phyloP scores from a whole-genome alignment of 2,797 vertebrate species.

The Spinibarbus caldwelli region DNA sequence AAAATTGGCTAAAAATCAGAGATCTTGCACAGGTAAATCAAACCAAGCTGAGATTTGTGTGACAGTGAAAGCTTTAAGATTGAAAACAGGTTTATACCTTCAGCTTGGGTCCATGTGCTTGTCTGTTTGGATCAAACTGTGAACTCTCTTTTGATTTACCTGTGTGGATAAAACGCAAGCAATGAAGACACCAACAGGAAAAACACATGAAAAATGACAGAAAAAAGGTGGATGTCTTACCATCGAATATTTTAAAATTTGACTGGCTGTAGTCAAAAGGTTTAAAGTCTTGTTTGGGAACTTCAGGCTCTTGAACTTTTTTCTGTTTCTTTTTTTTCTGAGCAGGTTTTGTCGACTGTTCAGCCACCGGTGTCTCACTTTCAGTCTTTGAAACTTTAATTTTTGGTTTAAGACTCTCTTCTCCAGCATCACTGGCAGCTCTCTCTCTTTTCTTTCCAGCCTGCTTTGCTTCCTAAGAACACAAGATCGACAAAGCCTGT shows the following conservation, averaged over 20 bases:
- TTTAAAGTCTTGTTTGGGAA: constrained; percentile 75
- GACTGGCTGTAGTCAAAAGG: constrained; percentile 94
- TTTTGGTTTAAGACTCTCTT: constrained; percentile 77
- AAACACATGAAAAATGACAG: neutral
- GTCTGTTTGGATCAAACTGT: constrained; percentile 90
- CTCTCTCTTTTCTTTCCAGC: constrained; percentile 78
- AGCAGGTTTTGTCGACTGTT: constrained; percentile 23
- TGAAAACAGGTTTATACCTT: too few species aligned
- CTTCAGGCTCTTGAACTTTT: constrained; percentile 63
- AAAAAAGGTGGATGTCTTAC: constrained; percentile 69
- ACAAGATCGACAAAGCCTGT: constrained; percentile 7
- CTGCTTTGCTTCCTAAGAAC: constrained; percentile 70
- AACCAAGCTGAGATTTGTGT: too few species aligned
- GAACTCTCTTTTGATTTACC: constrained; percentile 78
- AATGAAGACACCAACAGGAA: neutral
- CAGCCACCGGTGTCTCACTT: constrained; percentile 37
- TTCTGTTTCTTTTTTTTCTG: constrained; percentile 77
- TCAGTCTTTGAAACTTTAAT: constrained; percentile 80
- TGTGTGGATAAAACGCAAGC: neutral
- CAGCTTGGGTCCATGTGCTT: constrained; percentile 67
- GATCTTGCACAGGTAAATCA: too few species aligned
- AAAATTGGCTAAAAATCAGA: too few species aligned
- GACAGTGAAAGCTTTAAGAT: too few species aligned
- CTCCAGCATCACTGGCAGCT: constrained; percentile 69
- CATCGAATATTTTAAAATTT: constrained; percentile 89